Evolutionary conservation across 2,113 vertebrate genomes (phyloP), one percentile per base, ranked within the genome.

Genomic region (Illadopsis cleaveri): DNA sequence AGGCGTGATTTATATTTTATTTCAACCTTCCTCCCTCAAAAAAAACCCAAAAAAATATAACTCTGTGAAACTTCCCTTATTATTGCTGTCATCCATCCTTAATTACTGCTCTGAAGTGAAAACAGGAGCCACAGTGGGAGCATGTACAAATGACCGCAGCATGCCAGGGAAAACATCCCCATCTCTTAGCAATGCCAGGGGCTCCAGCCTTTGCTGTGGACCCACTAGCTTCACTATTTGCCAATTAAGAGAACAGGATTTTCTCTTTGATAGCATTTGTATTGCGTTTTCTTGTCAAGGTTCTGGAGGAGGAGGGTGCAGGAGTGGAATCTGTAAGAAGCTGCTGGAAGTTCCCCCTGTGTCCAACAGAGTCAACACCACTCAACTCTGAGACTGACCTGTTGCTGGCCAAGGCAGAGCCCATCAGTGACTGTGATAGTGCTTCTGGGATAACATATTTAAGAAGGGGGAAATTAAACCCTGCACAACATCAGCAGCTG

Each of bases 351-450:
- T 16, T 56, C 47, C 23, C 33, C 33, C 13, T 5, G 4, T 37
- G 20, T 53, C 54, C 2, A 1, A 9, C 3, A 61, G 21, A 42
- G 42, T 11, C 28, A 35, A 11, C 5, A 5, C 11, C 38, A 66
- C 5, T 12, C 0, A 0, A 4, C 6, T 56, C 51, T 5, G 3
- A 33, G 22, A 38, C 0, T 3, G 47, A 53, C 11, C 20, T 2
- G 0, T 21, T 5, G 3, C 17, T 48, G 72, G 61, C 45, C 25
- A 47, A 60, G 17, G 51, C n/a, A 2, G 6, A 80, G 13, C 15
- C 20, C 6, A 9, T 12, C 30, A 66, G 7, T 1, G 9, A 14
- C 2, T 6, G 13, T 3, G 17, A 27, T 3, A 64, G 11, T 3
- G 2, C 17, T 38, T 42, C 31, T 48, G 54, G 14, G 19, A 37